phyloP scores from a whole-genome alignment of 2,113 vertebrate genomes.

The Galemys pyrenaicus region DNA sequence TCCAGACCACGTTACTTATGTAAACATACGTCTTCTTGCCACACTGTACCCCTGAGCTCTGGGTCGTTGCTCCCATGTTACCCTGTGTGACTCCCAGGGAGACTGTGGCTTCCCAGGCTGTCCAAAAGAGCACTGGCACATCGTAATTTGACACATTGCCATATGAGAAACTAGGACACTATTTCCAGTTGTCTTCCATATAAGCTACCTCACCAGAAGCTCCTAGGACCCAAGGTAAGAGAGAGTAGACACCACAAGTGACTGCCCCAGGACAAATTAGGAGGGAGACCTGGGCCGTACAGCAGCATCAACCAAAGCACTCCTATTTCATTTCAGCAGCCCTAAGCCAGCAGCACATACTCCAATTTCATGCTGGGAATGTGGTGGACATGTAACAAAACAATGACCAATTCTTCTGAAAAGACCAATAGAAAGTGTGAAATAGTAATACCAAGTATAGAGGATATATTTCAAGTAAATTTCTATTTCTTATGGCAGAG shows the following conservation, averaged over 20 bases:
- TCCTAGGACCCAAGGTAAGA: not conserved
- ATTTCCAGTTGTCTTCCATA: not conserved
- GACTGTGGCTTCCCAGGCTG: not conserved
- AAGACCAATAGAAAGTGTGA: not conserved
- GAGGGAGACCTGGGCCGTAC: not conserved
- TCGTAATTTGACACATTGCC: not conserved
- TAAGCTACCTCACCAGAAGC: not conserved
- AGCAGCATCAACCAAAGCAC: not conserved
- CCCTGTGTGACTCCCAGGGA: not conserved
- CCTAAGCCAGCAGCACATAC: not conserved
- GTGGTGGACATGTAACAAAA: rapidly evolving
- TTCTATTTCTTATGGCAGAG: not conserved
- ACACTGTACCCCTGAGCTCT: rapidly evolving
- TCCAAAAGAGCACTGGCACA: not conserved
- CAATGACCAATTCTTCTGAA: not conserved
- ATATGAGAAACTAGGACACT: not conserved
- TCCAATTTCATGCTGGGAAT: rapidly evolving
- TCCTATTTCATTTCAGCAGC: not conserved
- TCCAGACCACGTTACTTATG: rapidly evolving
- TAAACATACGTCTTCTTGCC: not conserved
- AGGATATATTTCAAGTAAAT: not conserved
- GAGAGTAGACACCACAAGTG: not conserved
- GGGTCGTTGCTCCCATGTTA: rapidly evolving
- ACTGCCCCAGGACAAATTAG: not conserved
- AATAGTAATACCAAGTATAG: not conserved